Evolutionary conservation across 2,113 vertebrate genomes (phyloP), one percentile per base, ranked within the genome.

Genomic region (Sitta europaea): DNA sequence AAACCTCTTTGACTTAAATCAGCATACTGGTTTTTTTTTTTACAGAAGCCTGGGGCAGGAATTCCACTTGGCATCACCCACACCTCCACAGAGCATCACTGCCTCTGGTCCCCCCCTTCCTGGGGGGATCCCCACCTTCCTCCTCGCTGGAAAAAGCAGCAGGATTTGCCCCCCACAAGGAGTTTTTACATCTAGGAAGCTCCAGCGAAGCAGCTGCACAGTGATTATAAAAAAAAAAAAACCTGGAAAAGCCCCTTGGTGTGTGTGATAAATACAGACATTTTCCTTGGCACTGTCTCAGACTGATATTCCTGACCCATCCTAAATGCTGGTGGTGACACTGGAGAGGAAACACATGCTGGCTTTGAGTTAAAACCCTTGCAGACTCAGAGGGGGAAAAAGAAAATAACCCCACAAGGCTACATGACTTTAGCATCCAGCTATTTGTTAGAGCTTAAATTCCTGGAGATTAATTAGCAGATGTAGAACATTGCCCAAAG

Each of bases 391-490:
- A 83, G 50, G 42, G 51, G 22, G 29, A 35, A 42, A 50, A 92
- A 62, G 40, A 75, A 94, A 94, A 95, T 20, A 91, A 80, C 91
- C 61, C 87, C 35, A 73, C 73, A 29, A 94, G 91, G 77, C 80
- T 84, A 40, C 89, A 68, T 79, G 94, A 89, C 95, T 97, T 94
- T 74, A 97, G 95, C 94, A 96, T 95, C 96, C 95, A 97, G 90
- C 93, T 93, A 97, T 97, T 96, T 95, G 94, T 77, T 81, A 76
- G 82, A 48, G 74, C 96, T 97, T 90, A 93, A 95, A 97, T 98
- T 97, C 97, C 96, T 94, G 92, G 74, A 93, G 94, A 76, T 94
- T 97, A 96, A 96, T 97, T 95, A 97, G 95, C 81, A 62, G 90
- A 83, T 19, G 12, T n/a, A 92, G 89, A 92, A 80, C 79, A 70